phyloP scores from a whole-genome alignment of 2,888 invertebrate species.

The Leptopilina syphax region DNA sequence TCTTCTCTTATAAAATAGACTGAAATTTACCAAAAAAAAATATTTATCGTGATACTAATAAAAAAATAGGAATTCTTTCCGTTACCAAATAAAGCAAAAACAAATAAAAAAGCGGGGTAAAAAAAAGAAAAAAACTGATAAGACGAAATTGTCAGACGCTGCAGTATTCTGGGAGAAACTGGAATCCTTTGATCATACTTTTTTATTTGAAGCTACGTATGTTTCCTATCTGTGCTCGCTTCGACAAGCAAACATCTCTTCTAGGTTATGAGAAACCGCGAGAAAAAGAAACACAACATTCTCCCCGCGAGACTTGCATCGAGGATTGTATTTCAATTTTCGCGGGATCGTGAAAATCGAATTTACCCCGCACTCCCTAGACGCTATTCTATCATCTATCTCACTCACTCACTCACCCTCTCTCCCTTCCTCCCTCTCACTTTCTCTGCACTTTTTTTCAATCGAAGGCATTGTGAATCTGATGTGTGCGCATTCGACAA shows the following conservation, averaged over 20 bases:
- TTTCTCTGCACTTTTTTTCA: neutral
- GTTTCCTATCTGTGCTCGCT: conserved; percentile 44
- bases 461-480: conserved; percentile 44
- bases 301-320: conserved; percentile 52
- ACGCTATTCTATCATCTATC: neutral
- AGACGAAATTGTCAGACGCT: conserved; percentile 3
- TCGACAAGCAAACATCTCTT: conserved; percentile 54
- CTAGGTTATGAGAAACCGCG: conserved; percentile 40
- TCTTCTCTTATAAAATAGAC: neutral
- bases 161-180: neutral
- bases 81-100: neutral
- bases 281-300: conserved; percentile 46
- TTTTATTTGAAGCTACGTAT: conserved; percentile 17
- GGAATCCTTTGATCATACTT: conserved; percentile 14
- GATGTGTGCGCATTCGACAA: conserved; percentile 47
- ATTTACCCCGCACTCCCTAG: conserved; percentile 49
- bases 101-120: neutral
- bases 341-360: conserved; percentile 63
- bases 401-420: neutral
- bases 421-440: too few species aligned
- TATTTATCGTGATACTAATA: neutral
- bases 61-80: neutral
- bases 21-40: neutral
- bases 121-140: neutral
- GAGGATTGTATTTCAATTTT: conserved; percentile 67